Conservation (phyloP, 2,113 vertebrate species). For the Irena cyanogastra region DNA sequence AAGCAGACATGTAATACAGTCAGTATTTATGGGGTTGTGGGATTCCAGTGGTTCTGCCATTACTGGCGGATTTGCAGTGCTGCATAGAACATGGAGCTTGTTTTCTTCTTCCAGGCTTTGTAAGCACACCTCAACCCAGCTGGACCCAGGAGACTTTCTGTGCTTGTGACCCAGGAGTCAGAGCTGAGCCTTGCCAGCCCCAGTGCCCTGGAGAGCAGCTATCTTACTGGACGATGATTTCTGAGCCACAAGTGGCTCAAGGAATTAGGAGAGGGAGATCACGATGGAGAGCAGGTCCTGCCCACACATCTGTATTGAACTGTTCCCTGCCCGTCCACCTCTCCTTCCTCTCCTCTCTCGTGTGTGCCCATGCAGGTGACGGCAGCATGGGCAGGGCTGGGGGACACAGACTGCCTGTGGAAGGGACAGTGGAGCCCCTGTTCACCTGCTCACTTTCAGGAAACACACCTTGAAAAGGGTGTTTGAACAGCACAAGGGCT, state of each 20-base stretch:
- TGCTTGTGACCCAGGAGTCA: background rate
- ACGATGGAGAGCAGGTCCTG: background rate
- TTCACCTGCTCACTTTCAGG: background rate
- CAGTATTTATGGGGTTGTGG: background rate
- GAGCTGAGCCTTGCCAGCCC: conserved; percentile 26
- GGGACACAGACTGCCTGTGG: accelerated
- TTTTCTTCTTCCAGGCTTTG: conserved; percentile 57
- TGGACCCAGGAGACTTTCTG: conserved; percentile 15
- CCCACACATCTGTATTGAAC: background rate
- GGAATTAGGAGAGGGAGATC: background rate
- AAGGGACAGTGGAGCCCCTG: background rate
- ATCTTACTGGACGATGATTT: background rate
- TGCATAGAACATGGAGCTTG: background rate
- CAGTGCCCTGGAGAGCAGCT: conserved; percentile 57
- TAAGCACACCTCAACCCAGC: conserved; percentile 24
- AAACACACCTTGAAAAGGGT: background rate
- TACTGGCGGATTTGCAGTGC: background rate
- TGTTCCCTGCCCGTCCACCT: background rate
- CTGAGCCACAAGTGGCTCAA: background rate
- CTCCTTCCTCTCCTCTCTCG: background rate
- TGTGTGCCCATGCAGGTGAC: accelerated
- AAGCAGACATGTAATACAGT: background rate
- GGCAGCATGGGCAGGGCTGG: background rate
- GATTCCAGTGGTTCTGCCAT: background rate
- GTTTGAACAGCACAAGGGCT: background rate